phyloP scores from a whole-genome alignment of 2,113 vertebrate species.

The Poeciliopsis occidentalis region DNA sequence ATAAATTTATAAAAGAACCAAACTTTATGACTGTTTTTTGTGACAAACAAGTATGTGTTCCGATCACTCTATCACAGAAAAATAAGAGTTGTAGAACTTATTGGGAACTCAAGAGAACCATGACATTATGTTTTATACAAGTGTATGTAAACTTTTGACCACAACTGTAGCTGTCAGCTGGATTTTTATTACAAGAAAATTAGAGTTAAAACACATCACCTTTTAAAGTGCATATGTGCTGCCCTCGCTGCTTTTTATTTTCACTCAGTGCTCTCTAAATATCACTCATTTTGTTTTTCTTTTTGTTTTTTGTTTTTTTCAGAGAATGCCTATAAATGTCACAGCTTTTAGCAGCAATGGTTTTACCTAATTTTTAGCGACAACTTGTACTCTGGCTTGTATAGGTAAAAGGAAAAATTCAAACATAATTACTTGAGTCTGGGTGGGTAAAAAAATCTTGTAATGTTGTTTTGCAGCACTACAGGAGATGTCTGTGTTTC shows the following conservation, averaged over 20 bases:
- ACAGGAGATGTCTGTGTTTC: conserved; percentile 7
- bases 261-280: neutral
- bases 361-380: neutral
- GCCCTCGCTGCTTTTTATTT: neutral
- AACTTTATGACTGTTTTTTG: too few species aligned
- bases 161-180: conserved; percentile 1
- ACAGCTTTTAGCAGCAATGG: neutral
- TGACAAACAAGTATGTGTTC: too few species aligned
- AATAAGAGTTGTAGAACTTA: too few species aligned
- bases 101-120: too few species aligned
- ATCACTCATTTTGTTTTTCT: neutral
- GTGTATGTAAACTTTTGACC: too few species aligned
- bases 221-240: neutral
- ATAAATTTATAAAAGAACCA: too few species aligned
- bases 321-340: neutral
- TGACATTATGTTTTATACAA: too few species aligned
- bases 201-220: conserved; percentile 3
- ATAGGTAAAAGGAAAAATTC: neutral
- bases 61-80: too few species aligned
- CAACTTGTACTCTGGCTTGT: neutral
- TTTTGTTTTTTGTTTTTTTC: neutral
- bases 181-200: neutral
- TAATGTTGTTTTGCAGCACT: neutral
- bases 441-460: neutral
- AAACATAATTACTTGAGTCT: neutral